Evolutionary conservation across 2,113 vertebrate species (phyloP).

Genomic region (Cyprinodon brontotheroides): DNA sequence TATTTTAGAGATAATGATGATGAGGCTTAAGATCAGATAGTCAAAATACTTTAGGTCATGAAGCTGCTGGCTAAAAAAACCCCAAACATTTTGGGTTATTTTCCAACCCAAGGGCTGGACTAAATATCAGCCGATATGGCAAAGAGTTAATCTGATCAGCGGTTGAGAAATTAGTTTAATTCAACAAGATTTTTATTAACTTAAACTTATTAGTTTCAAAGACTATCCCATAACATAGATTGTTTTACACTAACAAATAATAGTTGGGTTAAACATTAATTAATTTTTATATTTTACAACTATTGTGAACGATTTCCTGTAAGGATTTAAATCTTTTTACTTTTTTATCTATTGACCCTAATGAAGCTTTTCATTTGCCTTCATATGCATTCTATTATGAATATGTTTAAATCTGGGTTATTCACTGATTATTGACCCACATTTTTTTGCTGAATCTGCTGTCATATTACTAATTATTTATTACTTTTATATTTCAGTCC

Average conservation of each 20-base stretch:
- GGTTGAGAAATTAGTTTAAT: no score
- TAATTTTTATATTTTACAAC: background rate
- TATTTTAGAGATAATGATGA: slow-evolving; percentile 20
- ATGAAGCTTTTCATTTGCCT: background rate
- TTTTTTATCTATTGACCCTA: background rate
- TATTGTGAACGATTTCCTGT: background rate
- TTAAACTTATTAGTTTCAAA: background rate
- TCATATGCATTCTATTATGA: background rate
- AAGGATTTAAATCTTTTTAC: background rate
- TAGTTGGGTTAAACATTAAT: background rate
- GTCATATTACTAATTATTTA: background rate
- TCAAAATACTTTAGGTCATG: background rate
- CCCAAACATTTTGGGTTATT: background rate
- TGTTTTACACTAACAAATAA: background rate
- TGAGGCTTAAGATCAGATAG: slow-evolving; percentile 4
- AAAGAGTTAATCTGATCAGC: no score
- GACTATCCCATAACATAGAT: background rate
- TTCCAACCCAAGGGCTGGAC: background rate
- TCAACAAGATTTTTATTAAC: background rate
- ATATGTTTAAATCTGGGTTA: background rate
- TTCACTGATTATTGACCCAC: background rate
- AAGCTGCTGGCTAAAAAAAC: background rate
- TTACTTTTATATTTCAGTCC: background rate
- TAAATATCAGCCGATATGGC: background rate
- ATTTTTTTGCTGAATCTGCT: background rate